Evolutionary conservation across 2,797 vertebrate genomes (phyloP).

Genomic region (Nasua narica): DNA sequence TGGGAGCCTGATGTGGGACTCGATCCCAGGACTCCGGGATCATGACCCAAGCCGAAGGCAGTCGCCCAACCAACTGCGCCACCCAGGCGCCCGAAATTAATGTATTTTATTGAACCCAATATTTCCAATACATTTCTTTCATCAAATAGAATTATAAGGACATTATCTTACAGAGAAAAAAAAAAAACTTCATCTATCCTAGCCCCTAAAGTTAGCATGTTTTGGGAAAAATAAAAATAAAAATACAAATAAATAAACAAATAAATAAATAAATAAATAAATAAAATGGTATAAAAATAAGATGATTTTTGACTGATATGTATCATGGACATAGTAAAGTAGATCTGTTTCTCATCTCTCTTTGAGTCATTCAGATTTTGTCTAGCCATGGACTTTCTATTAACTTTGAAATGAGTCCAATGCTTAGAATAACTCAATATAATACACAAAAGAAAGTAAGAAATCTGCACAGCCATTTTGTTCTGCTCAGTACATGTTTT

Average conservation of each 20-base stretch:
- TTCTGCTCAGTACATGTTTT: slow-evolving; percentile 41
- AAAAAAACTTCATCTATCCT: not conserved
- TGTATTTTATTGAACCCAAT: not conserved
- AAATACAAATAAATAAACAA: no score
- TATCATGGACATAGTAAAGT: not conserved
- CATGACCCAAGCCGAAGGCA: no score
- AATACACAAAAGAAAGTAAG: slow-evolving; percentile 39
- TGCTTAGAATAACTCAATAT: slow-evolving; percentile 39
- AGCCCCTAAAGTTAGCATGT: not conserved
- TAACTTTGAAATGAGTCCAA: slow-evolving; percentile 56
- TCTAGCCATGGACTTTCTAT: slow-evolving; percentile 40
- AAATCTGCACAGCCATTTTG: slow-evolving; percentile 9
- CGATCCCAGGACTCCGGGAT: no score
- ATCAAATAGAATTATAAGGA: not conserved
- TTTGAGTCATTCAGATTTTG: slow-evolving; percentile 17
- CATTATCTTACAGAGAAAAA: not conserved
- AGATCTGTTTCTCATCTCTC: slow-evolving; percentile 40
- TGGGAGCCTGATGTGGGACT: no score
- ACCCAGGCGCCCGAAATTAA: no score
- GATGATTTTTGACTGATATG: not conserved
- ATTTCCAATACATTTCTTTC: not conserved
- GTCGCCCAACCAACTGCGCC: no score
- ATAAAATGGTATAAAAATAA: not conserved
- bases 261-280: not conserved
- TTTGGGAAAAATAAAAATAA: not conserved